Evolutionary conservation across 2,797 vertebrate genomes (phyloP).

Genomic region (Pyrocephalus nanus): DNA sequence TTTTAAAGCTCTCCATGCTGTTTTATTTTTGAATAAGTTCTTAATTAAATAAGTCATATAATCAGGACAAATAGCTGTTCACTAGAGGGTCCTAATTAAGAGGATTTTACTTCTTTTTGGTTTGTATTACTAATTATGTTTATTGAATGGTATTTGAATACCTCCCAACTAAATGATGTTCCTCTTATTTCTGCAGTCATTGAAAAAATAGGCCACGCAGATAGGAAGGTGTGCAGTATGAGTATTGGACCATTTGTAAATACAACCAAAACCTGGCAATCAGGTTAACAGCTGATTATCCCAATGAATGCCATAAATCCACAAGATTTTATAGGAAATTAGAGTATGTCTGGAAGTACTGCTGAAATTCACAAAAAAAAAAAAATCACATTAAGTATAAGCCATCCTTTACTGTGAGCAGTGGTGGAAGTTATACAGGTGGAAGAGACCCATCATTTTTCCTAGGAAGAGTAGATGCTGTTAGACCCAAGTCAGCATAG

Average conservation of each 20-base stretch:
- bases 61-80: conserved; percentile 13
- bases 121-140: conserved; percentile 5
- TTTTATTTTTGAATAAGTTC: not conserved
- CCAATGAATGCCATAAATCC: not conserved
- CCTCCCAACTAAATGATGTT: not conserved
- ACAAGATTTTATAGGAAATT: not conserved
- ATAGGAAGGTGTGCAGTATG: not conserved
- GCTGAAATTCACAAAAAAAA: not conserved
- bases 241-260: not conserved
- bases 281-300: not conserved
- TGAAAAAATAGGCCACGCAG: not conserved
- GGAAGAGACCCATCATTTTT: not conserved
- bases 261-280: not conserved
- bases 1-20: not conserved
- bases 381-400: not conserved
- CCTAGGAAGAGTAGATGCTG: not conserved
- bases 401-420: not conserved
- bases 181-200: not conserved
- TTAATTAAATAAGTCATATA: conserved; percentile 19
- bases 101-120: conserved; percentile 12
- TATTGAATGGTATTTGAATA: not conserved
- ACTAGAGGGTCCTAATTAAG: conserved; percentile 19
- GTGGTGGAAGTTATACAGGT: not conserved
- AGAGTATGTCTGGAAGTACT: not conserved
- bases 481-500: not conserved